Percentiles rank a stretch among this genome's conserved stretches.
These are phyloP conservation scores for Sclerurus mexicanus DNA, from an alignment of 2,113 vertebrate species.

Conservation along the genomic window DNA sequence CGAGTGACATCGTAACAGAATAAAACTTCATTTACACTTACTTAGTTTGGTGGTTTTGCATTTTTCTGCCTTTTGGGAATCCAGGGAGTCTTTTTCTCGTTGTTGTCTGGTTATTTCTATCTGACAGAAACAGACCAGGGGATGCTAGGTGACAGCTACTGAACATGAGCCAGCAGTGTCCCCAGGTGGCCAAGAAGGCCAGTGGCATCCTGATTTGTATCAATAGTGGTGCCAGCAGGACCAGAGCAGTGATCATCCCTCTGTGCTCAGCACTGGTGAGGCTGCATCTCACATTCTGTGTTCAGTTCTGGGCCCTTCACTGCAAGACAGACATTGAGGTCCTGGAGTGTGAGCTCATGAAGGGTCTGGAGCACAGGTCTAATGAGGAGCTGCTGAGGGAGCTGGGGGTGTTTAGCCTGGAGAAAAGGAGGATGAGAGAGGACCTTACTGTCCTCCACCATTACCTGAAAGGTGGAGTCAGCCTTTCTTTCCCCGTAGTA, in stretches of 20 bases:
- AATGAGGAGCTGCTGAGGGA: neutral
- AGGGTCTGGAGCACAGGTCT: neutral
- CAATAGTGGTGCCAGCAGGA: neutral
- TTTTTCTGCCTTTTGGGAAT: neutral
- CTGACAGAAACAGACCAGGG: neutral
- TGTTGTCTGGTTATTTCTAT: neutral
- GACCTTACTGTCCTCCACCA: accelerated
- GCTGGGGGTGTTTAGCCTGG: accelerated
- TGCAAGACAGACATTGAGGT: neutral
- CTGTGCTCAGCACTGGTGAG: accelerated
- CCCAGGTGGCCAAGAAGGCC: neutral
- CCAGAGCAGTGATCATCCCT: neutral
- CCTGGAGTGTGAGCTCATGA: accelerated
- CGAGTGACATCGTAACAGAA: neutral
- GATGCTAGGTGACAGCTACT: accelerated
- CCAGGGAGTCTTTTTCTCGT: neutral
- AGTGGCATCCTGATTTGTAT: neutral
- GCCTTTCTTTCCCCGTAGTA: neutral
- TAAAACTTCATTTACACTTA: neutral
- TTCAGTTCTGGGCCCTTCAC: neutral
- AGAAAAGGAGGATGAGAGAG: neutral
- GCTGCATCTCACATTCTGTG: accelerated
- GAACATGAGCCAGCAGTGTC: neutral
- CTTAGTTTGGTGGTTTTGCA: neutral
- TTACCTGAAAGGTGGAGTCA: neutral